Base-by-base conservation (phyloP, 2,113 vertebrate genomes). In the Paraplagusia blochii region DNA sequence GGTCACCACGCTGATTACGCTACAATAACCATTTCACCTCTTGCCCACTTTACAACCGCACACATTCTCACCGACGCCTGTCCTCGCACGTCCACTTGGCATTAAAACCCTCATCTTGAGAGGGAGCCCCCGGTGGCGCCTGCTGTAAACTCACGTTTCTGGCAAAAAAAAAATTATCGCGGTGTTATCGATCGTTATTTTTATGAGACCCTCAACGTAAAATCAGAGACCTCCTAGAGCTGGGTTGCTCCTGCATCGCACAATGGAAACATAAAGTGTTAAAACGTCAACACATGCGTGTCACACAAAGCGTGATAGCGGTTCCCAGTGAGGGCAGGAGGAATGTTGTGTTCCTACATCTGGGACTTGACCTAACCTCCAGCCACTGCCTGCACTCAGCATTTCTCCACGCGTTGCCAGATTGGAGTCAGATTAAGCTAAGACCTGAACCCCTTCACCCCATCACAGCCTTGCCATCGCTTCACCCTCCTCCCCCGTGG, bases 261-360 rank as follows among this genome's bases (percentile, higher is more conserved):
- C 63, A 43, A 46, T 63, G 76, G 74, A 82, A 85, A 81, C 54
- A 70, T 61, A 79, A 84, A 77, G 71, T 78, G 80, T 58, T 49
- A 53, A 80, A 63, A 79, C 81, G 82, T 83, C 82, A 84, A 87
- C 47, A 65, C 60, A 55, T 56, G 72, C 39, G 80, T 76, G 74
- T 49, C 80, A 80, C 80, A 77, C 73, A 56, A 85, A 76, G 85
- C 58, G 88, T 88, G 90, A 89, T 91, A 67, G 82, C 78, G 83
- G 91, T 87, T 90, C 76, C 79, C 79, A 87, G 91, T 92, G 90
- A 93, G 90, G 83, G 88, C 84, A 87, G 74, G 86, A 90, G 91
- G 89, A 93, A 93, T 93, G 87, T 29, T 91, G 89, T 90, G 85
- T 89, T 89, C 93, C 93, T 94, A 93, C 93, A 92, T 92, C 83